A percentile compares a stretch with the other conserved stretches of the same genome.
phyloP scores from a whole-genome alignment of 2,113 vertebrate species.

The Amphiprion ocellaris region DNA sequence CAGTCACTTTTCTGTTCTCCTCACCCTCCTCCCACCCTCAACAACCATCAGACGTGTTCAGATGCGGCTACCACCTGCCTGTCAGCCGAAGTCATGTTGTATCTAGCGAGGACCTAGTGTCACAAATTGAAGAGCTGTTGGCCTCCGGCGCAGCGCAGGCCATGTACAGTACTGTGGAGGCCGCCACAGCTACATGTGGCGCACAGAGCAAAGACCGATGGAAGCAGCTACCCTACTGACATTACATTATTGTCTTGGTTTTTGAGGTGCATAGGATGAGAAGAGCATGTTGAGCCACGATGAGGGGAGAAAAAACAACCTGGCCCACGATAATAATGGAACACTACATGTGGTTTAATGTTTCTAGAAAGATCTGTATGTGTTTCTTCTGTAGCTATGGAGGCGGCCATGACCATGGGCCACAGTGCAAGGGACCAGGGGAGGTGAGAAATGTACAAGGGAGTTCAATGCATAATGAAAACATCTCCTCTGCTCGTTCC shows the following conservation, averaged over 20 bases:
- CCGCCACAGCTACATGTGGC: constrained; percentile 64
- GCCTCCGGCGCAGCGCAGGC: constrained; percentile 43
- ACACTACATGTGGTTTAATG: constrained; percentile 63
- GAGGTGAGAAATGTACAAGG: constrained; percentile 69
- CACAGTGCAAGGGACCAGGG: constrained; percentile 73
- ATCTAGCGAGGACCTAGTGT: constrained; percentile 63
- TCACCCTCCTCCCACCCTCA: constrained; percentile 13
- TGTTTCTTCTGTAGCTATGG: constrained; percentile 69
- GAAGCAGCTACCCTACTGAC: constrained; percentile 81
- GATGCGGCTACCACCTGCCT: constrained; percentile 56
- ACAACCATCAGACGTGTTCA: constrained; percentile 35
- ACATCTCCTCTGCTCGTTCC: constrained; percentile 69
- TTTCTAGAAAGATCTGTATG: constrained; percentile 64
- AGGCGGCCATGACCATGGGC: constrained; percentile 59
- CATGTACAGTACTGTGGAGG: constrained; percentile 57
- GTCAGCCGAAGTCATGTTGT: constrained; percentile 65
- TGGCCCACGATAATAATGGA: constrained; percentile 54
- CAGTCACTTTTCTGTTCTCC: constrained; percentile 56
- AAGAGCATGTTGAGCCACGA: constrained; percentile 64
- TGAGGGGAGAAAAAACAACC: constrained; percentile 48
- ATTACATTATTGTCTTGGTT: constrained; percentile 69
- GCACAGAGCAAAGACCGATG: constrained; percentile 75
- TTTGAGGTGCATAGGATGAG: constrained; percentile 82
- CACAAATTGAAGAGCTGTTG: constrained; percentile 57
- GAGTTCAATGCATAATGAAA: constrained; percentile 73